phyloP scores from a whole-genome alignment of 2,797 vertebrate genomes.

The Chromobotia macracanthus region DNA sequence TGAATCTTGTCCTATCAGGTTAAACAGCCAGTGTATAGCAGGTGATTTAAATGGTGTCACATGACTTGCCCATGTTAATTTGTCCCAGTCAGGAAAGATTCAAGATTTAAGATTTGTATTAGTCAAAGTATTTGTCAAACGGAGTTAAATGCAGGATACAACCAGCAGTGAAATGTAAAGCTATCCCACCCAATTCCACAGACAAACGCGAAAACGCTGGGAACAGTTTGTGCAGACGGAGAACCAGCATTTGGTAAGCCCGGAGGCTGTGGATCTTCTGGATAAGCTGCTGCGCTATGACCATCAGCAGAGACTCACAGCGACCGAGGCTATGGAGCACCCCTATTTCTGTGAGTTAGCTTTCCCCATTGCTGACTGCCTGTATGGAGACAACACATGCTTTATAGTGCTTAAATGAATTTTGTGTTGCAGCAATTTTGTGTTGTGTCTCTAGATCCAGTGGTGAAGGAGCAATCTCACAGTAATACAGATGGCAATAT shows the following conservation, averaged over 20 bases:
- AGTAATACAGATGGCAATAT: conserved; percentile 77
- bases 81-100: not conserved
- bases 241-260: conserved; percentile 95
- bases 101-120: no score
- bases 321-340: conserved; percentile 96
- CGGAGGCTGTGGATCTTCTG: conserved; percentile 93
- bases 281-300: conserved; percentile 97
- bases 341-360: conserved; percentile 88
- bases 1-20: not conserved
- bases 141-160: no score
- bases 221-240: conserved; percentile 97
- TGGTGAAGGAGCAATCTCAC: conserved; percentile 80
- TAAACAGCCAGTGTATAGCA: not conserved
- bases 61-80: not conserved
- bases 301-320: conserved; percentile 96
- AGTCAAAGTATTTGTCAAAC: no score
- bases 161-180: not conserved
- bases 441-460: conserved; percentile 70
- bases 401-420: not conserved
- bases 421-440: not conserved
- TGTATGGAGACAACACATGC: not conserved
- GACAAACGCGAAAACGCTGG: conserved; percentile 94
- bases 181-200: conserved; percentile 54
- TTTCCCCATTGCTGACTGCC: not conserved
- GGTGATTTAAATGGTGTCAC: not conserved